These are phyloP conservation scores for Drosophila kanekoi DNA, from an alignment of 2,888 invertebrate species.

Conservation along the genomic window DNA sequence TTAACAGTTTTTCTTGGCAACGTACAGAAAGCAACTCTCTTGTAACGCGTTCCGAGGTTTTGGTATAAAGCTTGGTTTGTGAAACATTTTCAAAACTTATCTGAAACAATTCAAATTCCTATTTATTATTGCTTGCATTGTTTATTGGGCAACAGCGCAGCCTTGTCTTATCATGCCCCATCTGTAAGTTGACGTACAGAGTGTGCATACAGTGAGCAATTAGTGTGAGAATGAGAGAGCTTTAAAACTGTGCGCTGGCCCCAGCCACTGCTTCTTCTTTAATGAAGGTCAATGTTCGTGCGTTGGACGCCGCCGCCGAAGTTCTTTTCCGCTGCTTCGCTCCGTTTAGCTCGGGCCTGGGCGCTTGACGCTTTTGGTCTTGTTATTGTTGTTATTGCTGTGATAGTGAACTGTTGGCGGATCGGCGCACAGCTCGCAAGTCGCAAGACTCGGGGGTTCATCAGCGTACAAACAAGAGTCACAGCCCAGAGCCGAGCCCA, in stretches of 20 bases:
- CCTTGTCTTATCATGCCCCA: not conserved
- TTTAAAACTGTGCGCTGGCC: constrained; percentile 38
- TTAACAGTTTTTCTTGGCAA: no score
- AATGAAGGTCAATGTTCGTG: constrained; percentile 83
- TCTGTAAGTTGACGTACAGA: not conserved
- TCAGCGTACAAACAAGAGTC: constrained; percentile 43
- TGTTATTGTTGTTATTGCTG: constrained; percentile 16
- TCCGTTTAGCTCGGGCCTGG: constrained; percentile 44
- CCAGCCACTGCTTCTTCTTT: constrained; percentile 55
- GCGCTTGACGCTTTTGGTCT: constrained; percentile 30
- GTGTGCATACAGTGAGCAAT: constrained; percentile 34
- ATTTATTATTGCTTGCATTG: no score
- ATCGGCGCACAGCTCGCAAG: constrained; percentile 28
- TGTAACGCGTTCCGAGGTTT: no score
- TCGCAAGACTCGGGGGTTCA: constrained; percentile 47
- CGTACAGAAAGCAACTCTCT: no score
- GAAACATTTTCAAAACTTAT: no score
- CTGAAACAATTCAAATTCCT: no score
- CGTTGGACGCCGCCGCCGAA: constrained; percentile 46
- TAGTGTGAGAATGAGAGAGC: constrained; percentile 47
- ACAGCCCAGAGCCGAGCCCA: constrained; percentile 39
- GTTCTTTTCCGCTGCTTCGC: constrained; percentile 52
- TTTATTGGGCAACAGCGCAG: no score
- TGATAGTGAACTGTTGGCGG: constrained; percentile 53
- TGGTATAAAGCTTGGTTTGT: no score